Percentiles rank a stretch among this genome's conserved stretches.
These are phyloP conservation scores for Proisotoma minuta DNA, from an alignment of 2,888 invertebrate genomes.

Conservation along the genomic window DNA sequence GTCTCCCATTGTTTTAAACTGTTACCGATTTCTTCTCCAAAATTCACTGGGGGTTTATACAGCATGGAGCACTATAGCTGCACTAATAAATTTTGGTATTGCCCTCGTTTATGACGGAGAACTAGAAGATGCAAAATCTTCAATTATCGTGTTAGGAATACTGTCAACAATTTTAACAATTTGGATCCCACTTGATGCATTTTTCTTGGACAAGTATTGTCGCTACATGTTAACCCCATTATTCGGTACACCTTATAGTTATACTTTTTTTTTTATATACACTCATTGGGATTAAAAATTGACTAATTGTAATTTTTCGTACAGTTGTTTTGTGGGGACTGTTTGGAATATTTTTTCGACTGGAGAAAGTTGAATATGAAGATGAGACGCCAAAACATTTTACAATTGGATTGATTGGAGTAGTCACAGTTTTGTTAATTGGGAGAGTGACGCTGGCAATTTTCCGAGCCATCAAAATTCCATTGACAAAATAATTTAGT, in stretches of 20 bases:
- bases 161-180: conserved; percentile 11
- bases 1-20: conserved; percentile 9
- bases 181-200: conserved; percentile 18
- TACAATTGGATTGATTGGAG: conserved; percentile 3
- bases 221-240: conserved; percentile 22
- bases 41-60: conserved; percentile 19
- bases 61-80: conserved; percentile 25
- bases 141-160: conserved; percentile 12
- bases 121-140: conserved; percentile 2
- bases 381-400: conserved; percentile 9
- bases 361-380: not conserved
- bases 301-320: not conserved
- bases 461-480: conserved; percentile 13
- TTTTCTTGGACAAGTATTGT: conserved; percentile 23
- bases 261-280: not conserved
- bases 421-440: conserved; percentile 7
- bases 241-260: conserved; percentile 11
- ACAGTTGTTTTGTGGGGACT: conserved; percentile 21
- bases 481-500: not conserved
- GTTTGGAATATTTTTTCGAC: conserved; percentile 11
- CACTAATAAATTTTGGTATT: conserved; percentile 15
- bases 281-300: not conserved
- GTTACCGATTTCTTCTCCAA: conserved; percentile 15
- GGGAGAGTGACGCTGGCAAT: not conserved
- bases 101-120: conserved; percentile 19